Percentiles rank a stretch among this genome's conserved stretches.
Evolutionary conservation across 2,113 vertebrate species (phyloP).

Genomic region (Tetrax tetrax): DNA sequence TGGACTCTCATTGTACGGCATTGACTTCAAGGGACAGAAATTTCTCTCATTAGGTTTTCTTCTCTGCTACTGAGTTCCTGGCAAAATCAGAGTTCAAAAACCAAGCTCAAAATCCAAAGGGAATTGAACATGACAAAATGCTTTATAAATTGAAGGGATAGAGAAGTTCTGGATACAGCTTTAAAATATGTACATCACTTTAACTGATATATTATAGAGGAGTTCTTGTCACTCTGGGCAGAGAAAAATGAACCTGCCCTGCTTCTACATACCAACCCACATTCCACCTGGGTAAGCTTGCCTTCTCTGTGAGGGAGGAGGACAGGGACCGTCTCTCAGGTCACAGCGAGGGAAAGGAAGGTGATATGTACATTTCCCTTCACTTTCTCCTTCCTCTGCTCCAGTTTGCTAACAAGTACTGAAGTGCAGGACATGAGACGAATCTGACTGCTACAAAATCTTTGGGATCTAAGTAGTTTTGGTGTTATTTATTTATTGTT

Average conservation of each 20-base stretch:
- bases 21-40: neutral
- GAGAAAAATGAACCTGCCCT: neutral
- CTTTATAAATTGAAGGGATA: neutral
- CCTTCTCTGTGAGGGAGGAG: neutral
- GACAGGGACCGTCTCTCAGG: neutral
- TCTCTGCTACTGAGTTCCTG: neutral
- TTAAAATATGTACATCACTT: neutral
- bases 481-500: neutral
- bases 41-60: neutral
- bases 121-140: neutral
- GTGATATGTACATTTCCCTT: fast-evolving
- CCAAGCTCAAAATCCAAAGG: neutral
- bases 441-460: neutral
- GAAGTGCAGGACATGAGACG: neutral
- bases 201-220: neutral
- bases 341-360: neutral
- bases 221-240: neutral
- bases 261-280: neutral
- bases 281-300: neutral
- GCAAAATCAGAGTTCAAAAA: neutral
- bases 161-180: neutral
- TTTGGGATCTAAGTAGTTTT: neutral
- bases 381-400: neutral
- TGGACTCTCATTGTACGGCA: neutral
- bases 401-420: neutral